Evolutionary conservation across 2,888 invertebrate species (phyloP).

Genomic region (Acanthococcus lagerstroemiae): DNA sequence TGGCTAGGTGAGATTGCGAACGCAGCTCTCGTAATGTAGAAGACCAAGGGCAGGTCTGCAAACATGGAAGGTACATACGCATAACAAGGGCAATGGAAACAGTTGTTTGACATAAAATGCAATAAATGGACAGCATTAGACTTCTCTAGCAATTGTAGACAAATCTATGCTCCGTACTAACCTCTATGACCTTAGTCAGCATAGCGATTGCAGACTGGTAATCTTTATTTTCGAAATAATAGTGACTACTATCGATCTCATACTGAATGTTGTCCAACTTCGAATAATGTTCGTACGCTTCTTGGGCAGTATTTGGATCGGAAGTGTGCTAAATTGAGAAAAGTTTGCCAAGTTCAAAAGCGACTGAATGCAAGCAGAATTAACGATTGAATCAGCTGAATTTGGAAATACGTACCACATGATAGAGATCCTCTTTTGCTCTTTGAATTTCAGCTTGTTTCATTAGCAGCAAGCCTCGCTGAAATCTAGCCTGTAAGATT

Average conservation of each 20-base stretch:
- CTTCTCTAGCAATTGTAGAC: no score
- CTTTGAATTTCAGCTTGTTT: constrained; percentile 77
- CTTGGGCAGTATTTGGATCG: constrained; percentile 39
- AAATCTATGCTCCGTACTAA: constrained; percentile 34
- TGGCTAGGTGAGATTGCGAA: constrained; percentile 70
- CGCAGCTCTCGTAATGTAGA: constrained; percentile 69
- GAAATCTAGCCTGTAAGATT: constrained; percentile 51
- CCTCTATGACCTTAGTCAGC: constrained; percentile 59
- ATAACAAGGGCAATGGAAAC: no score
- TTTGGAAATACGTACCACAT: constrained; percentile 59
- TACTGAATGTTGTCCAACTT: constrained; percentile 55
- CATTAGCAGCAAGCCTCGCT: constrained; percentile 77
- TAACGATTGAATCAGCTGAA: not conserved
- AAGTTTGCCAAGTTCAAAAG: not conserved
- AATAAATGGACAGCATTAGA: no score
- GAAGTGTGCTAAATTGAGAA: constrained; percentile 8
- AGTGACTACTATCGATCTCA: constrained; percentile 55
- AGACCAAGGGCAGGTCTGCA: constrained; percentile 75
- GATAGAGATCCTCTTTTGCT: constrained; percentile 70
- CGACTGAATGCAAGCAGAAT: not conserved
- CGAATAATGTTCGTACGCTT: constrained; percentile 60
- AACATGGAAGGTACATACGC: not conserved
- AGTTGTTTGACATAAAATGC: no score
- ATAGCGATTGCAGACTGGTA: constrained; percentile 52
- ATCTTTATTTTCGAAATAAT: constrained; percentile 49